Evolutionary conservation across 2,113 vertebrate species (phyloP).

Genomic region (Pachyramphus minor): DNA sequence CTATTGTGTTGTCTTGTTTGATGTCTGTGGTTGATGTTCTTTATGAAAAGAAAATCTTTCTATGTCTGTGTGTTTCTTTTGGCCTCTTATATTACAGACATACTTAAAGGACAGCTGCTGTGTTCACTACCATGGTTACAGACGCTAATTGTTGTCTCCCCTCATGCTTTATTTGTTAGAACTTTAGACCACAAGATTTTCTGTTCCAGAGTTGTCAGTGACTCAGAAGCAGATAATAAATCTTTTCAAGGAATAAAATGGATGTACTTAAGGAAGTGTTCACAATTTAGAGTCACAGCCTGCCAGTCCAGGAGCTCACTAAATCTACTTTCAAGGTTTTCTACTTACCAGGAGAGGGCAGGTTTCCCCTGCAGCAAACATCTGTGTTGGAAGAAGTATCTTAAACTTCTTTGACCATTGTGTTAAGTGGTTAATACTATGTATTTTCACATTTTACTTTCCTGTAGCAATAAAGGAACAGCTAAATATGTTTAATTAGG

Average conservation of each 20-base stretch:
- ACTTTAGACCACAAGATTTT: neutral
- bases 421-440: neutral
- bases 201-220: neutral
- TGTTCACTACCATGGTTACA: neutral
- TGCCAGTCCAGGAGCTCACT: neutral
- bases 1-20: neutral
- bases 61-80: neutral
- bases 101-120: neutral
- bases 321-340: neutral
- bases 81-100: neutral
- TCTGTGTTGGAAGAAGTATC: neutral
- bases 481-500: neutral
- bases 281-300: neutral
- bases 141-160: neutral
- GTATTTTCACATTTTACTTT: neutral
- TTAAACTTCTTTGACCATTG: neutral
- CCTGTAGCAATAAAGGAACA: neutral
- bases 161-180: neutral
- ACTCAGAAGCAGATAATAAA: neutral
- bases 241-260: neutral
- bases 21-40: neutral
- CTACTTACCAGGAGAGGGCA: slow-evolving; percentile 27
- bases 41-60: neutral
- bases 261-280: neutral
- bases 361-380: neutral